phyloP scores from a whole-genome alignment of 2,888 invertebrate genomes.

The Glaucopsyche alexis region DNA sequence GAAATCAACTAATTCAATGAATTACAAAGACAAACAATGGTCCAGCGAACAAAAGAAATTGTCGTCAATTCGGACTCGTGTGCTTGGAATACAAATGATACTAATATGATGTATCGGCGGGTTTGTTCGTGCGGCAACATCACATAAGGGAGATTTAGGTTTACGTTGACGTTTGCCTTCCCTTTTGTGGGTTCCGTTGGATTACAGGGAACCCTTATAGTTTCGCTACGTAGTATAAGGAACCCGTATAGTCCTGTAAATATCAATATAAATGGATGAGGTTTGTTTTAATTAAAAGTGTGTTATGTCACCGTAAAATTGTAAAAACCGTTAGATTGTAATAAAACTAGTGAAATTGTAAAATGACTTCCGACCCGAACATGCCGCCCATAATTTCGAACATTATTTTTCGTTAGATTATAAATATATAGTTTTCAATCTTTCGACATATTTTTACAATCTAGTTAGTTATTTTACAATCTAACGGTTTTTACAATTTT shows the following conservation, averaged over 20 bases:
- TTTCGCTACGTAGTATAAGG: no score
- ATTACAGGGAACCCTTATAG: neutral
- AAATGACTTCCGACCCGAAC: no score
- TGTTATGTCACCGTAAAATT: no score
- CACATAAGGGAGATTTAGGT: conserved; percentile 61
- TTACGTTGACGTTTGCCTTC: conserved; percentile 49
- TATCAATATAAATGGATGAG: neutral
- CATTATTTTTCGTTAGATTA: no score
- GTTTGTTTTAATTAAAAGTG: neutral
- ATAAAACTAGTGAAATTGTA: no score
- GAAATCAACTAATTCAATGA: conserved; percentile 37
- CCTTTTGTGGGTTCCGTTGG: conserved; percentile 44
- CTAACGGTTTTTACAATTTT: no score
- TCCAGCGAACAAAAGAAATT: conserved; percentile 48
- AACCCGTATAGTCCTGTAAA: no score
- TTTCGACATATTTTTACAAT: no score
- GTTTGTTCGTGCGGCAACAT: conserved; percentile 58
- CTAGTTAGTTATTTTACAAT: no score
- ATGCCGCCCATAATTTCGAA: no score
- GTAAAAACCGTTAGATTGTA: no score
- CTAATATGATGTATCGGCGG: conserved; percentile 59
- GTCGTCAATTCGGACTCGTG: conserved; percentile 50
- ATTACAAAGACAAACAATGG: conserved; percentile 40
- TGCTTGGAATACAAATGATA: conserved; percentile 50
- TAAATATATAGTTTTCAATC: no score